Evolutionary conservation across 2,888 invertebrate genomes (phyloP).

Genomic region (Hypolimnas misippus): DNA sequence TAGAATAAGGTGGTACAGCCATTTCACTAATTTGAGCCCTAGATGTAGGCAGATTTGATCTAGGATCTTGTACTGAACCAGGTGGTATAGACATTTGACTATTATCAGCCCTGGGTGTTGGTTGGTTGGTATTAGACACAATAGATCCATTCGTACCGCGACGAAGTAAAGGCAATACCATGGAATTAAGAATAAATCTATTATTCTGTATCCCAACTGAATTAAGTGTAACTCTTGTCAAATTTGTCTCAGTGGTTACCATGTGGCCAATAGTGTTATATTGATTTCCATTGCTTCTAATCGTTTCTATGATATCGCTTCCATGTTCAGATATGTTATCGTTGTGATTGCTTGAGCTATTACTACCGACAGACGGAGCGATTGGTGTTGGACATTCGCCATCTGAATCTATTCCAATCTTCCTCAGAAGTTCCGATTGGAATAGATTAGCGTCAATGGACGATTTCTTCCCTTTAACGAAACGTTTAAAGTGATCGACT

Average conservation of each 20-base stretch:
- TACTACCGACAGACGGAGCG: conserved; percentile 14
- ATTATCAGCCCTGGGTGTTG: too few relatives aligned
- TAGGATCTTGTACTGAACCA: too few relatives aligned
- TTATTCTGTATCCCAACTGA: conserved; percentile 13
- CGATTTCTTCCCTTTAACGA: conserved; percentile 46
- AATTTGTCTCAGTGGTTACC: not conserved
- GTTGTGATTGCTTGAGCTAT: conserved; percentile 13
- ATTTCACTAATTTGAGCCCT: not conserved
- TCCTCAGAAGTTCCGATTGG: conserved; percentile 25
- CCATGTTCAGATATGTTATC: conserved; percentile 13
- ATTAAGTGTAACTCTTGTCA: not conserved
- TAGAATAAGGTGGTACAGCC: not conserved
- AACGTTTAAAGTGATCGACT: conserved; percentile 57
- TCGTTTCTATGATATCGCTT: conserved; percentile 1
- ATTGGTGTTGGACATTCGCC: conserved; percentile 27
- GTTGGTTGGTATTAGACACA: too few relatives aligned
- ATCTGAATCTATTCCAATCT: conserved; percentile 16
- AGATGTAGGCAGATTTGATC: too few relatives aligned
- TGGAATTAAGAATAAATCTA: conserved; percentile 1
- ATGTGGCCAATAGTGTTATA: conserved; percentile 32
- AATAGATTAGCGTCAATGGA: conserved; percentile 40
- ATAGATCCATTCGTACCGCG: too few relatives aligned
- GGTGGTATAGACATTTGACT: too few relatives aligned
- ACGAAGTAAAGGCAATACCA: too few relatives aligned
- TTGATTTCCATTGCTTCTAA: not conserved